Evolutionary conservation across 2,113 vertebrate genomes (phyloP).

Genomic region (Aramus guarauna): DNA sequence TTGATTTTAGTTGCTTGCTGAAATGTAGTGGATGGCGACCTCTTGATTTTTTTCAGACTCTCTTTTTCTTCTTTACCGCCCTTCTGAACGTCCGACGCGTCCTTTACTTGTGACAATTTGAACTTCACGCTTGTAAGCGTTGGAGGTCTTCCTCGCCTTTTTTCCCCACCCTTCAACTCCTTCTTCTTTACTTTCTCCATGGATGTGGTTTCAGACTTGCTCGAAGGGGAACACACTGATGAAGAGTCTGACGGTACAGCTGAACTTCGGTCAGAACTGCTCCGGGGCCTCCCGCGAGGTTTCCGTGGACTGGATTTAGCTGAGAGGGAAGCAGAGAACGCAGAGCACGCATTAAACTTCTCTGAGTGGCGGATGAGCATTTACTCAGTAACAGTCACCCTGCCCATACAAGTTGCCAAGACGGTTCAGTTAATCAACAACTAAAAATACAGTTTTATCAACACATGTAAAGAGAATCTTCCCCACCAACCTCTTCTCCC

Average conservation of each 20-base stretch:
- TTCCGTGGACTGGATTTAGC: slow-evolving; percentile 79
- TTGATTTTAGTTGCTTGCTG: slow-evolving; percentile 89
- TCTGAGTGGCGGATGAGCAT: background rate
- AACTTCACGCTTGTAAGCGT: slow-evolving; percentile 83
- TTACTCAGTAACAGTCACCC: background rate
- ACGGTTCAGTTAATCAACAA: background rate
- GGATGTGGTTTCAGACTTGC: slow-evolving; percentile 80
- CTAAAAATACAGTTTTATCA: background rate
- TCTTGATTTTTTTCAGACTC: slow-evolving; percentile 85
- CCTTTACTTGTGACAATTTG: slow-evolving; percentile 76
- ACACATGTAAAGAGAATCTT: background rate
- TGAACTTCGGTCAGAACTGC: slow-evolving; percentile 73
- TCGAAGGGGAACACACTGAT: slow-evolving; percentile 72
- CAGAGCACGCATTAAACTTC: slow-evolving; percentile 46
- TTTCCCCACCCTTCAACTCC: slow-evolving; percentile 81
- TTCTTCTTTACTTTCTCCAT: slow-evolving; percentile 88
- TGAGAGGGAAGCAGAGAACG: slow-evolving; percentile 65
- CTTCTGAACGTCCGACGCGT: slow-evolving; percentile 69
- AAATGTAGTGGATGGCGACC: slow-evolving; percentile 77
- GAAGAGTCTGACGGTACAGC: slow-evolving; percentile 73
- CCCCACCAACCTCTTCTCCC: background rate
- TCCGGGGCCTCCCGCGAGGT: slow-evolving; percentile 81
- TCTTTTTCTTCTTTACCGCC: slow-evolving; percentile 81
- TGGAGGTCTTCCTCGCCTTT: slow-evolving; percentile 92
- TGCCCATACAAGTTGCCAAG: background rate